phyloP scores from a whole-genome alignment of 2,888 invertebrate species.

The Oscheius sp. region DNA sequence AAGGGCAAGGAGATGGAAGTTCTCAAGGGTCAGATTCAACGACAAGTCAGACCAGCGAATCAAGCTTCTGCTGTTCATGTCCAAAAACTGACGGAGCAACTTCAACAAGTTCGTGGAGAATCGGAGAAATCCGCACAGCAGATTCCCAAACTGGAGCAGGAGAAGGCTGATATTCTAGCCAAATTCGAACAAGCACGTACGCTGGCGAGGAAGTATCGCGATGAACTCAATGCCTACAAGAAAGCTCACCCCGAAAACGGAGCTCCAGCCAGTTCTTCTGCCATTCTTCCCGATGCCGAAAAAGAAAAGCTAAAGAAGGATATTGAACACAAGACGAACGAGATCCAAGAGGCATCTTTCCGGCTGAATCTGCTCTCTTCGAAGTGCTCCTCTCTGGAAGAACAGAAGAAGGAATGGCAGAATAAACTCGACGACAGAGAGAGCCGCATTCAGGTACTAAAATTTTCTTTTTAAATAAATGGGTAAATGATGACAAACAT shows the following conservation, averaged over 20 bases:
- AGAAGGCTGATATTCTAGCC: neutral
- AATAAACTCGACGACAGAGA: neutral
- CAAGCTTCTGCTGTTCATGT: conserved; percentile 16
- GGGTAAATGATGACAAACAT: no score
- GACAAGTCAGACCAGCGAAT: conserved; percentile 17
- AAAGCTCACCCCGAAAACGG: neutral
- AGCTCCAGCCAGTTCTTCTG: neutral
- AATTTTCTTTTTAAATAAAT: neutral
- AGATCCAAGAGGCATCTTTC: conserved; percentile 27
- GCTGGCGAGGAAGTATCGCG: conserved; percentile 48
- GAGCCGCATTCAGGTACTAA: conserved; percentile 9
- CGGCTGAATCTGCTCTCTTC: conserved; percentile 35
- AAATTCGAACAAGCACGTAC: conserved; percentile 44
- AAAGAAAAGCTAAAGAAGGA: conserved; percentile 13
- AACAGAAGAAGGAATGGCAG: conserved; percentile 7
- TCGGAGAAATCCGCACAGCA: no score
- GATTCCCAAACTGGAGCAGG: conserved; percentile 3
- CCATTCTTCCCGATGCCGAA: neutral
- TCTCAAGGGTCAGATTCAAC: neutral
- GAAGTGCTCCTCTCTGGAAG: conserved; percentile 6
- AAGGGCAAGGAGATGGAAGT: conserved; percentile 42
- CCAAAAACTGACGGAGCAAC: conserved; percentile 1
- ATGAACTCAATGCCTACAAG: conserved; percentile 40
- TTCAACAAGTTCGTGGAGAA: conserved; percentile 1
- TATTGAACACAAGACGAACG: conserved; percentile 29